phyloP scores from a whole-genome alignment of 2,113 vertebrate species.

The Hippolais icterina region DNA sequence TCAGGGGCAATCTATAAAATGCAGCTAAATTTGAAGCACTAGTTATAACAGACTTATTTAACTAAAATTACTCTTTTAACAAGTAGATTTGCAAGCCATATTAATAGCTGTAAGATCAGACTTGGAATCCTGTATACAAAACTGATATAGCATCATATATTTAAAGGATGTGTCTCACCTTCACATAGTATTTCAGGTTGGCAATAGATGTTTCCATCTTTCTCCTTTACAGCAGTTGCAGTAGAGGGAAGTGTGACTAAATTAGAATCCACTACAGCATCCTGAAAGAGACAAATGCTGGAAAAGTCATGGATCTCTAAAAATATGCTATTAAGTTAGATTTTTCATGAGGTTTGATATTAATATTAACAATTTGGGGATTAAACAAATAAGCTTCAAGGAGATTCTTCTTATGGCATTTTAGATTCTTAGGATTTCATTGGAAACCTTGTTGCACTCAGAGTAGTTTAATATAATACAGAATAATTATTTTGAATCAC shows the following conservation, averaged over 20 bases:
- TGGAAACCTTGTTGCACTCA: background rate
- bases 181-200: constrained; percentile 81
- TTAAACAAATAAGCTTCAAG: background rate
- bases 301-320: background rate
- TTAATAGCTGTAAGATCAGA: background rate
- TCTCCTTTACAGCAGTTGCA: constrained; percentile 86
- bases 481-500: background rate
- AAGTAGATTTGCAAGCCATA: background rate
- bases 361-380: background rate
- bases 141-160: background rate
- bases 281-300: constrained; percentile 67
- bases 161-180: constrained; percentile 74
- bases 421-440: background rate
- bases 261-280: constrained; percentile 76
- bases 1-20: background rate
- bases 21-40: background rate
- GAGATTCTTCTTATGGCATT: background rate
- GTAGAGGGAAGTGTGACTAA: constrained; percentile 78
- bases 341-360: background rate
- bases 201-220: constrained; percentile 82
- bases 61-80: background rate
- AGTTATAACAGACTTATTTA: background rate
- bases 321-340: background rate
- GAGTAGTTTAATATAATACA: background rate
- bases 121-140: background rate